These are phyloP conservation scores for Adelphocoris suturalis DNA, from an alignment of 2,888 invertebrate species.

Conservation along the genomic window DNA sequence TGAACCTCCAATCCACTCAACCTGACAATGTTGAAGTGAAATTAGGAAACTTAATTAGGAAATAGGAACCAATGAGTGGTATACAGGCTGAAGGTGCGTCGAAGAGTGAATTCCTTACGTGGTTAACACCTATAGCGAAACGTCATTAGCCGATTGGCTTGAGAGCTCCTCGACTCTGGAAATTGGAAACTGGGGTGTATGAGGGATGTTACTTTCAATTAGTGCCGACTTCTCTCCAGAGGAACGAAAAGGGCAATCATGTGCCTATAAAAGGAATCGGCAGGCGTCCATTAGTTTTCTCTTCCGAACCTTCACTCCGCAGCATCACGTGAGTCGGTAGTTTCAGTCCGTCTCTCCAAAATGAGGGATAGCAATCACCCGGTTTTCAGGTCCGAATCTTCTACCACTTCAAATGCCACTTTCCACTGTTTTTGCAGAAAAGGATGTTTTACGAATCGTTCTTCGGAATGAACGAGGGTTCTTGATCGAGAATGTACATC, in stretches of 20 bases:
- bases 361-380: neutral
- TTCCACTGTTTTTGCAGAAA: neutral
- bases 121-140: constrained; percentile 53
- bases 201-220: constrained; percentile 69
- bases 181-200: constrained; percentile 54
- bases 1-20: neutral
- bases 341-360: neutral
- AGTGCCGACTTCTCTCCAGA: constrained; percentile 47
- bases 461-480: too few species aligned
- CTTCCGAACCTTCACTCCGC: neutral
- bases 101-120: constrained; percentile 39
- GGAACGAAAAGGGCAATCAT: constrained; percentile 56
- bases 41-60: constrained; percentile 20
- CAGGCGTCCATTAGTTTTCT: constrained; percentile 65
- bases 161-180: constrained; percentile 39
- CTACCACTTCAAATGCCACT: neutral
- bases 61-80: constrained; percentile 1
- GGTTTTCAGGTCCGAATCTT: neutral
- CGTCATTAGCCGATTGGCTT: constrained; percentile 57
- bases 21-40: neutral
- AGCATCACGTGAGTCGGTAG: constrained; percentile 52
- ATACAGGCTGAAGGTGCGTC: neutral
- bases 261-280: constrained; percentile 65
- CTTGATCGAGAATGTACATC: too few species aligned
- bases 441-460: too few species aligned